Percentiles rank a stretch among this genome's conserved stretches.
Conservation (phyloP, 2,888 invertebrate species). For the Orthosia incerta region DNA sequence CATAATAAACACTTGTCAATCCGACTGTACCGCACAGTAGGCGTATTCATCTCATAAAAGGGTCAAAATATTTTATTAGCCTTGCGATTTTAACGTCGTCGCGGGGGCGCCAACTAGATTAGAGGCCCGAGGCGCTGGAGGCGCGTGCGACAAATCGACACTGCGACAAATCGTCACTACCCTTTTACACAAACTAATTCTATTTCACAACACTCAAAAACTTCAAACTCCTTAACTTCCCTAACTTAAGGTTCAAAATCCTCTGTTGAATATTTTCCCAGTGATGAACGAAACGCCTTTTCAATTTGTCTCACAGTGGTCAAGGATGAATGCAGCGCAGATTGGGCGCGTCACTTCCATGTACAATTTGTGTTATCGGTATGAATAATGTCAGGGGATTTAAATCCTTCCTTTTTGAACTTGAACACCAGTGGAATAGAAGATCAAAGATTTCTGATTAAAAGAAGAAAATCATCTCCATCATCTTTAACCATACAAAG, state of each 20-base stretch:
- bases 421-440: background rate
- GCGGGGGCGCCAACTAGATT: conserved; percentile 88
- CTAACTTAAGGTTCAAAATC: conserved; percentile 56
- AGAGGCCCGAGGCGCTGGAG: conserved; percentile 79
- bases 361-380: conserved; percentile 29
- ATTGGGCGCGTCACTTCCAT: conserved; percentile 73
- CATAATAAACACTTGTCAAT: conserved; percentile 19
- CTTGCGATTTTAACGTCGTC: conserved; percentile 90
- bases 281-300: conserved; percentile 61
- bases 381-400: conserved; percentile 8
- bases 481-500: no score
- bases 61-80: conserved; percentile 91
- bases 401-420: background rate
- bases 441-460: background rate
- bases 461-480: no score
- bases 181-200: conserved; percentile 60
- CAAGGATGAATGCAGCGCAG: conserved; percentile 73
- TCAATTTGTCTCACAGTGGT: conserved; percentile 75
- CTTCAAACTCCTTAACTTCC: conserved; percentile 7
- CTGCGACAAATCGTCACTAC: conserved; percentile 64
- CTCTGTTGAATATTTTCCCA: conserved; percentile 21
- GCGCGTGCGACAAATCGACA: conserved; percentile 81
- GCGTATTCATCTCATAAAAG: conserved; percentile 90
- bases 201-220: conserved; percentile 38
- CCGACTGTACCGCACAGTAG: conserved; percentile 83